A percentile compares a stretch with the other conserved stretches of the same genome.
These are phyloP conservation scores for Hartigia nigra DNA, from an alignment of 2,888 invertebrate genomes.

Conservation along the genomic window DNA sequence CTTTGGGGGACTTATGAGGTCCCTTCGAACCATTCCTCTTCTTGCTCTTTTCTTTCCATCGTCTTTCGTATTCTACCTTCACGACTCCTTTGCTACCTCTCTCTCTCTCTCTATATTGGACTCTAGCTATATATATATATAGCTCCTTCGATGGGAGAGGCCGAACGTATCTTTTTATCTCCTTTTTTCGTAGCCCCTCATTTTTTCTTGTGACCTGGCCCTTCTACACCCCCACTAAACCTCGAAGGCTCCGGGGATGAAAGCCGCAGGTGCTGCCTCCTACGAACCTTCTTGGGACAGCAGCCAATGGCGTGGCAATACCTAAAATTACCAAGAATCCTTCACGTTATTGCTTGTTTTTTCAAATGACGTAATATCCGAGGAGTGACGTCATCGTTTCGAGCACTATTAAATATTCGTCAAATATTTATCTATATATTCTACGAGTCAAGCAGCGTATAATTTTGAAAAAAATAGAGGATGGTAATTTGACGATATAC, in stretches of 20 bases:
- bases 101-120: no score
- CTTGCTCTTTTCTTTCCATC: constrained; percentile 18
- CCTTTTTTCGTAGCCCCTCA: constrained; percentile 23
- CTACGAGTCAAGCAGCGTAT: background rate
- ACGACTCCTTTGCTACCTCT: constrained; percentile 18
- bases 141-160: constrained; percentile 3
- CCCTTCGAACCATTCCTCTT: constrained; percentile 26
- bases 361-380: background rate
- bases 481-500: background rate
- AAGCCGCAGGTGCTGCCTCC: constrained; percentile 57
- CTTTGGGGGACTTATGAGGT: constrained; percentile 8
- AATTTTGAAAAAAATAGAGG: background rate
- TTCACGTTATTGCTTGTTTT: background rate
- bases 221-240: constrained; percentile 35
- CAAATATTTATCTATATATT: background rate
- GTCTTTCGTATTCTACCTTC: constrained; percentile 23
- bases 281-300: constrained; percentile 39
- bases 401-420: background rate
- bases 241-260: constrained; percentile 46
- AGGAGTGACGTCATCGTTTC: background rate
- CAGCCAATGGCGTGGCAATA: constrained; percentile 38
- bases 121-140: constrained; percentile 16
- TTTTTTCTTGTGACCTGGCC: constrained; percentile 43
- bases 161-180: constrained; percentile 26
- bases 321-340: background rate